A percentile compares a stretch with the other conserved stretches of the same genome.
Evolutionary conservation across 2,797 vertebrate genomes (phyloP).

Genomic region (Gymnoscopelus braueri): DNA sequence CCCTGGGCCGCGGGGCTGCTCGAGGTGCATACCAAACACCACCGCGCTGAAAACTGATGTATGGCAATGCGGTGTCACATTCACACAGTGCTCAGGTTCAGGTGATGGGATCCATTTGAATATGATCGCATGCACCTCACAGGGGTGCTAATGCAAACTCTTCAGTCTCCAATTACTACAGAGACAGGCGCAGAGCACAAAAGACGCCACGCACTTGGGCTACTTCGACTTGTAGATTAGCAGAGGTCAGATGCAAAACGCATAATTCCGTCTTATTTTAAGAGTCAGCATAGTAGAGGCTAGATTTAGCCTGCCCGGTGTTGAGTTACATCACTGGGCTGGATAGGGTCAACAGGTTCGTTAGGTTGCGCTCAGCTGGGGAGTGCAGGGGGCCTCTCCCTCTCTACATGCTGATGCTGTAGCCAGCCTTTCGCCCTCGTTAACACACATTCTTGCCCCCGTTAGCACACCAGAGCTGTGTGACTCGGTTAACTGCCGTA

Average conservation of each 20-base stretch:
- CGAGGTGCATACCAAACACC: constrained; percentile 69
- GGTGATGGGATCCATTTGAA: constrained; percentile 63
- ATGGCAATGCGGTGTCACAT: constrained; percentile 57
- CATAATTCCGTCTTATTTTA: constrained; percentile 59
- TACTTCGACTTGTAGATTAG: constrained; percentile 66
- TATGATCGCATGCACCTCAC: constrained; percentile 36
- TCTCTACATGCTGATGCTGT: constrained; percentile 58
- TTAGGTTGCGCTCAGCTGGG: constrained; percentile 38
- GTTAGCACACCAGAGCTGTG: constrained; percentile 40
- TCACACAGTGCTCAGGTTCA: constrained; percentile 53
- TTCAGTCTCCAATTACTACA: constrained; percentile 53
- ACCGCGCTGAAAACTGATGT: constrained; percentile 61
- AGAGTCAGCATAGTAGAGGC: constrained; percentile 52
- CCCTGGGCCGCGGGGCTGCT: constrained; percentile 65
- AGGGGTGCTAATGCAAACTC: constrained; percentile 37
- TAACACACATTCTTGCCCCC: constrained; percentile 54
- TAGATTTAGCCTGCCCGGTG: constrained; percentile 58
- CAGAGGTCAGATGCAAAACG: constrained; percentile 64
- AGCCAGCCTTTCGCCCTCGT: constrained; percentile 44
- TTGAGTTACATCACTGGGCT: constrained; percentile 62
- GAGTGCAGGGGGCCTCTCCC: constrained; percentile 50
- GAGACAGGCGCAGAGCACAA: constrained; percentile 24
- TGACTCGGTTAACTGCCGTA: constrained; percentile 35
- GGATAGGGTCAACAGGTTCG: constrained; percentile 69
- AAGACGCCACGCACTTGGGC: constrained; percentile 24